phyloP scores from a whole-genome alignment of 2,797 vertebrate genomes.

The Pseudocheirus occidentalis region DNA sequence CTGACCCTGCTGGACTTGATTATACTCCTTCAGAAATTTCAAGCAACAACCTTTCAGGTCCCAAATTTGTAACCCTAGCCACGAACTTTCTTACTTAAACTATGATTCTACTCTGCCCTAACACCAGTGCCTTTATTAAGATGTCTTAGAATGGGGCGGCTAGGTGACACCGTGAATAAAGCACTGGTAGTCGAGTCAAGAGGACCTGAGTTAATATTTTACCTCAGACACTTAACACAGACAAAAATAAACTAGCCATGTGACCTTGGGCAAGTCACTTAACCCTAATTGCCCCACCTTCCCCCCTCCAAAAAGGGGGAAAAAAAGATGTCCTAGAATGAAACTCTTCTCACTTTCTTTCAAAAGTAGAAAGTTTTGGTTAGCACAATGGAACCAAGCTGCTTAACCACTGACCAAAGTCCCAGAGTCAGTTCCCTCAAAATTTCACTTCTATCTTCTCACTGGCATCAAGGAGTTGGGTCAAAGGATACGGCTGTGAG shows the following conservation, averaged over 20 bases:
- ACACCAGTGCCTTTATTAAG: neutral
- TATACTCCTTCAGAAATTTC: neutral
- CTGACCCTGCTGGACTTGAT: neutral
- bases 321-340: neutral
- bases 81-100: neutral
- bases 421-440: neutral
- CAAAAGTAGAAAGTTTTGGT: neutral
- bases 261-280: no score
- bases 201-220: no score
- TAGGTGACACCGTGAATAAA: no score
- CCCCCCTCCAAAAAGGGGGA: no score
- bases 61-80: neutral
- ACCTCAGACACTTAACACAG: no score
- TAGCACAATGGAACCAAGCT: neutral
- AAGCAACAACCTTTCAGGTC: neutral
- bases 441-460: neutral
- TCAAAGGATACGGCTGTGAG: neutral
- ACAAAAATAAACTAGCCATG: no score
- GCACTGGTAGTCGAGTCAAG: no score
- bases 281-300: no score
- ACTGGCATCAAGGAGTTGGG: neutral
- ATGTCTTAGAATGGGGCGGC: neutral
- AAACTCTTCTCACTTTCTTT: neutral
- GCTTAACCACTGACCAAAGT: neutral
- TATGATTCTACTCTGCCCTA: neutral